phyloP scores from a whole-genome alignment of 2,113 vertebrate genomes.

The Scortum barcoo region DNA sequence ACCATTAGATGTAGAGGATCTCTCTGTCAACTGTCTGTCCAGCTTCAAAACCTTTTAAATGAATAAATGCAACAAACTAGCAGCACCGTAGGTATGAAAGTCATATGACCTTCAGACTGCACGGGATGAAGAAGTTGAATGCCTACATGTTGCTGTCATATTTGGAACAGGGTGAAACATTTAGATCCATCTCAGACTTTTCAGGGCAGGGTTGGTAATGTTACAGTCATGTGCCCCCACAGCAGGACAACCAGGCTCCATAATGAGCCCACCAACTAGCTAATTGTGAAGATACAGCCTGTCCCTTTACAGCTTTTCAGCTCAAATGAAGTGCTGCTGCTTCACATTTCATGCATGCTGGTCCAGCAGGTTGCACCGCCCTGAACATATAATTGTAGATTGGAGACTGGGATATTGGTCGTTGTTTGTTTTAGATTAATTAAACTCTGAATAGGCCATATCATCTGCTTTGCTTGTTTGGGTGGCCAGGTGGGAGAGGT shows the following conservation, averaged over 20 bases:
- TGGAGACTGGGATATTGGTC: not conserved
- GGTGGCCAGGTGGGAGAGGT: not conserved
- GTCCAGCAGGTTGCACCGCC: not conserved
- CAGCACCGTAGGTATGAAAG: not conserved
- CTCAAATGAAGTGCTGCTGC: not conserved
- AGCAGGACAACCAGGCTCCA: not conserved
- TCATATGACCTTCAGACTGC: not conserved
- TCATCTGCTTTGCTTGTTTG: not conserved
- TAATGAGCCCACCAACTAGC: not conserved
- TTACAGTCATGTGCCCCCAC: not conserved
- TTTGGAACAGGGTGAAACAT: not conserved
- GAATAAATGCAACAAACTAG: not conserved
- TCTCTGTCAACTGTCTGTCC: too few species aligned
- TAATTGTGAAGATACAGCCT: not conserved
- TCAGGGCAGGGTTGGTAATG: not conserved
- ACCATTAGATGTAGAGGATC: too few species aligned
- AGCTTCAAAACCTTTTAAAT: not conserved
- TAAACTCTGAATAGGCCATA: not conserved
- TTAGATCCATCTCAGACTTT: not conserved
- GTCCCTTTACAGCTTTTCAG: not conserved
- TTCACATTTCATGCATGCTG: not conserved
- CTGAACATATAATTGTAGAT: not conserved
- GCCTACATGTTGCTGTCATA: not conserved
- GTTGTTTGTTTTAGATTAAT: not conserved
- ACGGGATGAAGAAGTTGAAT: too few species aligned